phyloP scores from a whole-genome alignment of 1,140 invertebrate species.

The Cepaea nemoralis region DNA sequence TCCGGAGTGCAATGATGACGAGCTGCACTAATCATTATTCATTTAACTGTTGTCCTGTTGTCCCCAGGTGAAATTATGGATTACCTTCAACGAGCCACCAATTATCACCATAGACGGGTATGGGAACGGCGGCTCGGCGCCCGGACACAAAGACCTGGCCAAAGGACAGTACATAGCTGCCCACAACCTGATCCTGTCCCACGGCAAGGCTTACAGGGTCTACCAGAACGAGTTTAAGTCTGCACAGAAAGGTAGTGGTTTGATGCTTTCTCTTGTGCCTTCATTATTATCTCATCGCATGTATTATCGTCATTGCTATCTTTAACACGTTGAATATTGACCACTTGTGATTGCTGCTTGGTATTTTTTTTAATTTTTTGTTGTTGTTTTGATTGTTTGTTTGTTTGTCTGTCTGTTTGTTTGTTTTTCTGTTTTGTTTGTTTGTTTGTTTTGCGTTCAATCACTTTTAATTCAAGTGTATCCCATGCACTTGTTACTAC shows the following conservation, averaged over 20 bases:
- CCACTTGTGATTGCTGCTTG: no score
- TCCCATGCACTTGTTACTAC: no score
- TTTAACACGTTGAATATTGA: no score
- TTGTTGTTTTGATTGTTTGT: no score
- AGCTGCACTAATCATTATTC: neutral
- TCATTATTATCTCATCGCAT: no score
- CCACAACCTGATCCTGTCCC: constrained; percentile 65
- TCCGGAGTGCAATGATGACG: neutral
- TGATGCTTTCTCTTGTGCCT: no score
- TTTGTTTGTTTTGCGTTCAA: no score
- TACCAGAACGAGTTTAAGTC: constrained; percentile 55
- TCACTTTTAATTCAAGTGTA: no score
- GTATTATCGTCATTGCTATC: no score
- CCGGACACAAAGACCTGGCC: constrained; percentile 53
- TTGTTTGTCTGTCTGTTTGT: no score
- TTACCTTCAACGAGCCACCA: constrained; percentile 71
- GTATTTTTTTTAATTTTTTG: no score
- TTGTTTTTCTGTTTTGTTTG: no score
- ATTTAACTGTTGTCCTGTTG: neutral
- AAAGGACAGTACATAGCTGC: constrained; percentile 50
- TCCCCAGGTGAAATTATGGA: constrained; percentile 69
- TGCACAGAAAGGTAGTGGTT: constrained; percentile 57
- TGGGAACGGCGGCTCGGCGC: constrained; percentile 51
- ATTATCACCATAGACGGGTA: constrained; percentile 59
- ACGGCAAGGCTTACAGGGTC: constrained; percentile 55